Conservation (phyloP, 2,888 invertebrate species). For the Lasioglossum pauxillum region DNA sequence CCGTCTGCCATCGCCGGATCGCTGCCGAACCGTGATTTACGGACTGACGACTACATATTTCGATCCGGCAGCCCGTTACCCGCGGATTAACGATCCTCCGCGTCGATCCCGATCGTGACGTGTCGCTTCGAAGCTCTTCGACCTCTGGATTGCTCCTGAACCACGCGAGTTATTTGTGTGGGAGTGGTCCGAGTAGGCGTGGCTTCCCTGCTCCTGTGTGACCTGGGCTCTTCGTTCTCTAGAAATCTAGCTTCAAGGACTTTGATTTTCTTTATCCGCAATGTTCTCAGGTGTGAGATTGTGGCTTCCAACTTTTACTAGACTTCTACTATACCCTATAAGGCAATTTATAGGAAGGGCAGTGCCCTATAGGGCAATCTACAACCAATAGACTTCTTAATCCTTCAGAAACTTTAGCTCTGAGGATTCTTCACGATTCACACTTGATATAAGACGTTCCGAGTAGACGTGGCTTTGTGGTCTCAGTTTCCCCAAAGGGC, state of each 20-base stretch:
- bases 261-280: too few relatives aligned
- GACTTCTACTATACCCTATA: too few relatives aligned
- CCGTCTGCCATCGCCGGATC: slow-evolving; percentile 12
- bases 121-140: background rate
- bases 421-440: background rate
- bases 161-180: background rate
- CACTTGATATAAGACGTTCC: background rate
- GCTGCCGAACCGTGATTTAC: slow-evolving; percentile 44
- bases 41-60: slow-evolving; percentile 31
- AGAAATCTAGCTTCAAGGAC: background rate
- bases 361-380: too few relatives aligned
- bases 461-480: background rate
- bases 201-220: background rate
- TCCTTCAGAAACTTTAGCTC: background rate
- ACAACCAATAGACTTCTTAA: background rate
- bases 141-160: background rate
- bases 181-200: background rate
- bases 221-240: background rate
- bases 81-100: background rate
- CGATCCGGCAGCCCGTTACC: background rate
- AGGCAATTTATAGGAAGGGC: too few relatives aligned
- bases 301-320: background rate
- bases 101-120: background rate
- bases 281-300: too few relatives aligned
- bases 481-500: background rate